Conservation (phyloP, 1,140 invertebrate genomes). For the Aphaenogaster floridana region DNA sequence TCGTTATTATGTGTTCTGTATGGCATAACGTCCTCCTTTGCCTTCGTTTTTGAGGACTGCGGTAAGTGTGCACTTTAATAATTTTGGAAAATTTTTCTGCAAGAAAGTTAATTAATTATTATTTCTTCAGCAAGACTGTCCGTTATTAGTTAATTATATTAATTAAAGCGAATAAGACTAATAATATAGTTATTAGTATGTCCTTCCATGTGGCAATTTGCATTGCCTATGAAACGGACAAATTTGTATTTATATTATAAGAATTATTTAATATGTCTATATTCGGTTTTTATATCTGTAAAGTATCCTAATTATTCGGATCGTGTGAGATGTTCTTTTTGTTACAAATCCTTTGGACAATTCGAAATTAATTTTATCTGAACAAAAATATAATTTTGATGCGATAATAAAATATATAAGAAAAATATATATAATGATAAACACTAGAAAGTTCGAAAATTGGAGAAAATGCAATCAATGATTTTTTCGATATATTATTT, state of each 20-base stretch:
- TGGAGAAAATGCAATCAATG: not conserved
- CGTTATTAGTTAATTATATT: not conserved
- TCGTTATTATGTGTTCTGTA: conserved; percentile 38
- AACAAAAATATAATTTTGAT: too few relatives aligned
- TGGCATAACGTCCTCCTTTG: not conserved
- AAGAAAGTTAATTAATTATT: conserved; percentile 4
- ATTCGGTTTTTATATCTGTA: too few relatives aligned
- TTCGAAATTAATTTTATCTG: not conserved
- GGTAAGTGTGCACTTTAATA: conserved; percentile 68
- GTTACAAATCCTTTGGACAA: not conserved
- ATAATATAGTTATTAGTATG: not conserved
- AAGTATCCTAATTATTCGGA: not conserved
- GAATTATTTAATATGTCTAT: too few relatives aligned
- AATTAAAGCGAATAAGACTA: not conserved
- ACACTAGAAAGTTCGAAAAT: not conserved
- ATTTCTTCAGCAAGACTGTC: not conserved
- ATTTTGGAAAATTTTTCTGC: conserved; percentile 4
- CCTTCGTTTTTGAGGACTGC: conserved; percentile 67
- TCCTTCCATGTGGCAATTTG: too few relatives aligned
- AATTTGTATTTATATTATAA: too few relatives aligned
- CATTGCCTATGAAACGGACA: too few relatives aligned
- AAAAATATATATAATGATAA: too few relatives aligned
- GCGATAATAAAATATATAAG: too few relatives aligned
- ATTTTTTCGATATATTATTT: not conserved
- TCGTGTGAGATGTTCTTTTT: not conserved